phyloP scores from a whole-genome alignment of 35 echinoderm and acorn worm genomes.

The Ophioderma brevispina region DNA sequence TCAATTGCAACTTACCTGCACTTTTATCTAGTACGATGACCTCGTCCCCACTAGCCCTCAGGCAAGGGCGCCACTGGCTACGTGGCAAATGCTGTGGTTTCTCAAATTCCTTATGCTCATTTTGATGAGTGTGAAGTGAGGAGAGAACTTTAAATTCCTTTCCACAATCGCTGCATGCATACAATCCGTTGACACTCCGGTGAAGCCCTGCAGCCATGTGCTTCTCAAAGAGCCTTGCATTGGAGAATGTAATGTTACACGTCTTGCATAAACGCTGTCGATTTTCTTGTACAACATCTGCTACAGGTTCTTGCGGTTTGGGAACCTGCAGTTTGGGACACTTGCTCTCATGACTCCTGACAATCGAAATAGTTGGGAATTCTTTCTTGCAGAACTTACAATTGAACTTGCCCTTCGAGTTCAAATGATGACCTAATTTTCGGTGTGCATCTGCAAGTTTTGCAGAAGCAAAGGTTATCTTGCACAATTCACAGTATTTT shows the following conservation, averaged over 20 bases:
- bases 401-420: background rate
- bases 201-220: background rate
- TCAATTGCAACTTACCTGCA: background rate
- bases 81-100: background rate
- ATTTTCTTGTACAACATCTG: background rate
- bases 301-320: background rate
- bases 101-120: background rate
- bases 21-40: background rate
- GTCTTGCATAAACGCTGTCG: background rate
- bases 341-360: background rate
- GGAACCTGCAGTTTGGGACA: background rate
- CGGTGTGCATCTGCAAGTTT: background rate
- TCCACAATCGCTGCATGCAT: background rate
- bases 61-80: background rate
- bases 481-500: background rate
- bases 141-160: background rate
- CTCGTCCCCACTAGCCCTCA: background rate
- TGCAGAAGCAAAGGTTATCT: background rate
- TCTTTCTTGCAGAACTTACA: background rate
- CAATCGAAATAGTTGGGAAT: background rate
- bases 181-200: background rate
- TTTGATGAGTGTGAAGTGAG: background rate
- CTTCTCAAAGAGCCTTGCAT: background rate
- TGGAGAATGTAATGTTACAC: background rate
- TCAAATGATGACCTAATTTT: background rate